These are phyloP conservation scores for Phaonia tiefii DNA, from an alignment of 2,888 invertebrate genomes.

Conservation along the genomic window DNA sequence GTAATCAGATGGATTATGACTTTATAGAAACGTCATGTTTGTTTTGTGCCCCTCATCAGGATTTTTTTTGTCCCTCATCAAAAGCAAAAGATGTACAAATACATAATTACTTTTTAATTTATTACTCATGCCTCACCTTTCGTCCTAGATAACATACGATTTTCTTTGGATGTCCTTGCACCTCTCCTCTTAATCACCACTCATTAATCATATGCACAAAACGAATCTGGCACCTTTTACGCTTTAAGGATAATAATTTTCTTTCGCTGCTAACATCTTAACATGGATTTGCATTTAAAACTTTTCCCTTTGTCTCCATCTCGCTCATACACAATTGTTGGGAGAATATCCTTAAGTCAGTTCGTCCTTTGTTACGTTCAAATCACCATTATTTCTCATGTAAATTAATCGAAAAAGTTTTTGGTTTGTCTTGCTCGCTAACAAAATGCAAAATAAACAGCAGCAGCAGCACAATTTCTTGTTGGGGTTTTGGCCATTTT, in stretches of 20 bases:
- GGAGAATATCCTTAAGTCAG: neutral
- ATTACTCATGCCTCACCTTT: too few species aligned
- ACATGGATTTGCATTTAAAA: constrained; percentile 3
- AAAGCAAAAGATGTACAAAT: too few species aligned
- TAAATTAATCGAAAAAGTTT: constrained; percentile 40
- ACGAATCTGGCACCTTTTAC: neutral
- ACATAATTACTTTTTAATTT: too few species aligned
- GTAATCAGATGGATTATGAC: too few species aligned
- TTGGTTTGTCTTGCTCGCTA: neutral
- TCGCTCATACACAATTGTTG: neutral
- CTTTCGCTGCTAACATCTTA: neutral
- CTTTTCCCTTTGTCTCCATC: constrained; percentile 12
- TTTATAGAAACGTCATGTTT: too few species aligned
- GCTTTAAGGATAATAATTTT: neutral
- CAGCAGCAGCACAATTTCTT: constrained; percentile 12
- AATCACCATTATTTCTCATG: constrained; percentile 37
- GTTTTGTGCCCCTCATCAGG: too few species aligned
- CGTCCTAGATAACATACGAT: too few species aligned
- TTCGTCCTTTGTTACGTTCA: constrained; percentile 17
- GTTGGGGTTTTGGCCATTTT: neutral
- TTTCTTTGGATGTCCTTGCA: too few species aligned
- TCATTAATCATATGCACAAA: constrained; percentile 12
- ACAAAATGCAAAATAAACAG: constrained; percentile 11
- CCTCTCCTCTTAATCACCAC: neutral
- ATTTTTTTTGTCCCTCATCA: too few species aligned